A percentile compares a stretch with the other conserved stretches of the same genome.
phyloP scores from a whole-genome alignment of 1,140 invertebrate species.

The Pollicipes pollicipes region DNA sequence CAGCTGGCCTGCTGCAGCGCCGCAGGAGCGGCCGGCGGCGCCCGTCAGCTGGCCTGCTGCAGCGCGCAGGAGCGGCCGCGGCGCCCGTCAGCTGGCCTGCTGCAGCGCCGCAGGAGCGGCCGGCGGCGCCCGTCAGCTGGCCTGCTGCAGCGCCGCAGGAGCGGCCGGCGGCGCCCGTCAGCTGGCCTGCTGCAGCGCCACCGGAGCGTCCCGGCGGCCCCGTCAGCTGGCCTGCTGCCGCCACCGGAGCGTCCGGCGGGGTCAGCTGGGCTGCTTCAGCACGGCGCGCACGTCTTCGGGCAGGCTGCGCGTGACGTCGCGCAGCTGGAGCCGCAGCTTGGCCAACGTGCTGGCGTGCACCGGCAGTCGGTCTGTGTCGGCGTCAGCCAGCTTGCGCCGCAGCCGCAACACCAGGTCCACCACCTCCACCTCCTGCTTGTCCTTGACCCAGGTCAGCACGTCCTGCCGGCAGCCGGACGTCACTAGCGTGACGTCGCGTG shows the following conservation, averaged over 20 bases:
- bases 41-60: no score
- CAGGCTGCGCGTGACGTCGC: background rate
- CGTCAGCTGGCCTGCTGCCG: no score
- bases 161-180: no score
- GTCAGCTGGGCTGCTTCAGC: background rate
- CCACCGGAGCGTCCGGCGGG: no score
- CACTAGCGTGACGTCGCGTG: constrained; percentile 10
- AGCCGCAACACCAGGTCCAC: constrained; percentile 86
- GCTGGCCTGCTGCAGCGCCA: no score
- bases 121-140: no score
- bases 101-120: no score
- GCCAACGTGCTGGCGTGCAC: constrained; percentile 40
- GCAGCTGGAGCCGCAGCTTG: background rate
- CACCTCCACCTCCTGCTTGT: constrained; percentile 86
- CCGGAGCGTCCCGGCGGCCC: no score
- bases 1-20: no score
- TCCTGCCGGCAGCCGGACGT: constrained; percentile 48
- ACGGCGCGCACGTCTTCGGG: constrained; percentile 1
- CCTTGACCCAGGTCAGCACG: constrained; percentile 68
- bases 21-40: no score
- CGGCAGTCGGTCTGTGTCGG: constrained; percentile 37
- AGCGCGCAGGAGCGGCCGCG: no score
- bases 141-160: no score
- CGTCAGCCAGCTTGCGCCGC: constrained; percentile 59
- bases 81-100: background rate